Conservation (phyloP, 2,797 vertebrate species). For the Diceros bicornis region DNA sequence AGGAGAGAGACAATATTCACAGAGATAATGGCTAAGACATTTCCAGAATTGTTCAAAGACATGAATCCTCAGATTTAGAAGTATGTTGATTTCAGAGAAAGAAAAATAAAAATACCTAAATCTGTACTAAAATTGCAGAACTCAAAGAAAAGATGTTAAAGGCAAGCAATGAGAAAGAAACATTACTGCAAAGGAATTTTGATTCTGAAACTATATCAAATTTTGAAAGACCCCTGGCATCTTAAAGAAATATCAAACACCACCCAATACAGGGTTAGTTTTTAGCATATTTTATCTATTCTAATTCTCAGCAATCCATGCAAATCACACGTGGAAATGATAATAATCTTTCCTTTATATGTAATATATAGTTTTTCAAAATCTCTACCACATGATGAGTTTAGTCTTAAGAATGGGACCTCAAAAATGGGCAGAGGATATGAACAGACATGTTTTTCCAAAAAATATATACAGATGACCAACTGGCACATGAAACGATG, state of each 20-base stretch:
- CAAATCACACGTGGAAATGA: neutral
- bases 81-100: neutral
- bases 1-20: neutral
- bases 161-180: neutral
- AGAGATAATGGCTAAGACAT: neutral
- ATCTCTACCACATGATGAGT: neutral
- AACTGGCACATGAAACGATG: too few species aligned
- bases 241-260: neutral
- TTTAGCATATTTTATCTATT: neutral
- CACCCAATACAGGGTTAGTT: neutral
- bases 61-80: neutral
- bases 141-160: neutral
- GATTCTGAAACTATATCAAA: neutral
- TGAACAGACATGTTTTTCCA: too few species aligned
- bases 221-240: neutral
- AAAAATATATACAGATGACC: too few species aligned
- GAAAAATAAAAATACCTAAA: constrained; percentile 24
- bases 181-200: neutral
- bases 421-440: too few species aligned
- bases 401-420: neutral
- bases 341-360: neutral
- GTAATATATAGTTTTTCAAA: neutral
- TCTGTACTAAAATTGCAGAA: neutral
- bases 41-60: neutral
- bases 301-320: neutral